Base-by-base conservation (phyloP, 2,888 invertebrate genomes). In the Malthinus seriepunctatus region DNA sequence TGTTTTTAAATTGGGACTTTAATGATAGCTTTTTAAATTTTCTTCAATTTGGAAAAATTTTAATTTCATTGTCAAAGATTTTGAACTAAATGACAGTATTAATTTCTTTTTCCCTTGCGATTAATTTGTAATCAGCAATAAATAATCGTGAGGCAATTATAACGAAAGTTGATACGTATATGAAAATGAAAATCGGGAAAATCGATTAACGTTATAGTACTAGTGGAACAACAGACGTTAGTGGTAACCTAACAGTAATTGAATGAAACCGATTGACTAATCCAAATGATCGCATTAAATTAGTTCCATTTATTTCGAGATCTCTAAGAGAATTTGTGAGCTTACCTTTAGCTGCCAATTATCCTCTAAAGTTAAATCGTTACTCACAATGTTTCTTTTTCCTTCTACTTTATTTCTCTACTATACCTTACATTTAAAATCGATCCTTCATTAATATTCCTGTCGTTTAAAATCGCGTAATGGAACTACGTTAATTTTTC, bases 401-500 rank as follows among this genome's bases (percentile, higher is more conserved):
- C 15, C 14, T n/a, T 42, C n/a, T 42, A 3, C 39, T n/a, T 15
- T n/a, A n/a, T 42, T 42, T n/a, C n/a, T n/a, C n/a, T n/a, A n/a
- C n/a, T 15, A 42, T 23, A 42, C 14, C 14, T 38, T 38, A 6
- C 15, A 42, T 42, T 15, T 15, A 6, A 42, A 42, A 42, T 42
- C 9, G n/a, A n/a, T 14, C 14, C 10, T 9, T 23, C 15, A 42
- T 58, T 58, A 58, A 58, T 58, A 58, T 58, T 58, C 58, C 49
- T 53, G 53, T 54, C 59, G 48, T 38, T 59, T 45, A 38, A 46
- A 48, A 31, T 46, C 51, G 46, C 15, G 51, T 57, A 51, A 48
- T 58, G 44, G 56, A 48, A 37, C 33, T 42, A 54, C 44, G 59
- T 50, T 59, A 59, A 59, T 59, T 59, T 59, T 59, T 59, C 59